Evolutionary conservation across 2,797 vertebrate species (phyloP), one percentile per base, ranked within the genome.

Genomic region (Sphenopsis melanotis): DNA sequence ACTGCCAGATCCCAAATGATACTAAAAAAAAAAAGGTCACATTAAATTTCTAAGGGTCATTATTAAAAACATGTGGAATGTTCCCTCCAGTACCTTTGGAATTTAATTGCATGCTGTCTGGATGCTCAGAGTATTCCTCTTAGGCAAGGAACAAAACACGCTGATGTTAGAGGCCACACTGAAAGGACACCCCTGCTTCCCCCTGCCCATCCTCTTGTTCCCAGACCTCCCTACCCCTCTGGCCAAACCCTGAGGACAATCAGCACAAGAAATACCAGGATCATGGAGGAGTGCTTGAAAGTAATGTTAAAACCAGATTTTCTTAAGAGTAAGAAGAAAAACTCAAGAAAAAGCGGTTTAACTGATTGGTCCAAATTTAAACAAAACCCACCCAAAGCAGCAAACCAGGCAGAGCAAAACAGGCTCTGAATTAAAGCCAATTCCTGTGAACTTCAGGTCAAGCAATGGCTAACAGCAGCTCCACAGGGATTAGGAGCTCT

Each of bases 401-500:
- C 75, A 95, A 96, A 72, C 55, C 86, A 93, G 60, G 85, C 84
- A 72, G 83, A 86, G 93, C 88, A 95, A 70, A 83, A 80, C 83
- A 85, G 92, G 66, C 61, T 78, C 90, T 88, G 94, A 94, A 93
- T 93, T 96, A 94, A 85, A 94, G 95, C 91, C 96, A 96, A 39
- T 47, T 95, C 97, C 97, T 97, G 97, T 97, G 97, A 97, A 97
- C 93, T 97, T 95, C 94, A 97, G 97, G 97, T 97, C 96, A 97
- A 96, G 85, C 97, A 95, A 86, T 95, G 91, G 92, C 97, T 98
- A 97, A 98, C 94, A 94, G 92, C 94, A 96, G 96, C 97, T 98
- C 97, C 96, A 94, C 96, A 76, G 97, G 96, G 97, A 97, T 97
- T 95, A 96, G 84, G 84, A 93, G 52, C 83, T 46, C 71, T 90